These are phyloP conservation scores for Gymnobelideus leadbeateri DNA, from an alignment of 2,113 vertebrate genomes.

Conservation along the genomic window DNA sequence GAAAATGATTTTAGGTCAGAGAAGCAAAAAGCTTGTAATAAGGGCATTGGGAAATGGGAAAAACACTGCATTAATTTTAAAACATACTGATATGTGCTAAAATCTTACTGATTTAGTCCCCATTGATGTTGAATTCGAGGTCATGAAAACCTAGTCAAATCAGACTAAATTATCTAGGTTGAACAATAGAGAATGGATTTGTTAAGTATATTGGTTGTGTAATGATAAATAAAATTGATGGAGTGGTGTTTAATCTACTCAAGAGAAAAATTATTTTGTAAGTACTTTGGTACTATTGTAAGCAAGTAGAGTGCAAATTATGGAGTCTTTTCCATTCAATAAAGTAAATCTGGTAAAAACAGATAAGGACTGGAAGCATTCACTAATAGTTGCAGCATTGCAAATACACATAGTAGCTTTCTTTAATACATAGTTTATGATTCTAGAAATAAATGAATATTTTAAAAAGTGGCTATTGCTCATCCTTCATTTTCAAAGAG, in stretches of 20 bases:
- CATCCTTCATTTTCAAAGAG: background rate
- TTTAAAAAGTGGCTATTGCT: background rate
- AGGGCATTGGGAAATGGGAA: background rate
- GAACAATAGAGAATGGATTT: background rate
- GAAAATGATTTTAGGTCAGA: background rate
- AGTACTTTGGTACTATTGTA: background rate
- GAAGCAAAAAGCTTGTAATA: background rate
- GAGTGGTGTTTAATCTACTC: too few relatives aligned
- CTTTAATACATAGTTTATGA: background rate
- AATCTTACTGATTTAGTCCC: slow-evolving; percentile 1
- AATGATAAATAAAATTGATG: background rate
- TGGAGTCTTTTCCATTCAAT: background rate
- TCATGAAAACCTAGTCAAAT: slow-evolving; percentile 32
- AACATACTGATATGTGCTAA: background rate
- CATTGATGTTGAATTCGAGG: slow-evolving; percentile 13
- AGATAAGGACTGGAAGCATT: background rate
- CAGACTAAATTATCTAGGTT: slow-evolving; percentile 1
- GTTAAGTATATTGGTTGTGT: background rate
- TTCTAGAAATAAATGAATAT: background rate
- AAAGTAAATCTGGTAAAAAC: background rate
- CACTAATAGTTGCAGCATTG: background rate
- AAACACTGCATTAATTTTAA: background rate
- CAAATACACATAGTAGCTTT: background rate
- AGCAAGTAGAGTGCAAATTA: background rate
- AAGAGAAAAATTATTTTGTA: background rate